Conservation (phyloP, 35 echinoderm and acorn worm genomes). For the Lytechinus variegatus region DNA sequence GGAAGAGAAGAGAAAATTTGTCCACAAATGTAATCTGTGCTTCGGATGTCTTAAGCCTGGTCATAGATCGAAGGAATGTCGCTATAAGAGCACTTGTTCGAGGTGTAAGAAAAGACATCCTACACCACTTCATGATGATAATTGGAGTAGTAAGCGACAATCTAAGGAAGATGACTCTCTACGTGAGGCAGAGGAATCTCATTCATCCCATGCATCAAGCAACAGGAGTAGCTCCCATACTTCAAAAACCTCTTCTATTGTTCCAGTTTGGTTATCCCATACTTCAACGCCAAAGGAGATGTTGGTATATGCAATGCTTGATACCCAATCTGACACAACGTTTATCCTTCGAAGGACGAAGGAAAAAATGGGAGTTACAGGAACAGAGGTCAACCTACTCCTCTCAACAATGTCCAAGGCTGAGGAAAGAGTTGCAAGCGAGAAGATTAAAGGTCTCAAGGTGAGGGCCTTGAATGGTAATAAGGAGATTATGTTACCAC, state of each 20-base stretch:
- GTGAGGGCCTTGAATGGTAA: conserved; percentile 58
- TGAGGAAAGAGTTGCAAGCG: conserved; percentile 49
- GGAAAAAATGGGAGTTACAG: conserved; percentile 41
- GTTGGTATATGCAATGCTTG: conserved; percentile 72
- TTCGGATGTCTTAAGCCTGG: too few species aligned
- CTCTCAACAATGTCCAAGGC: conserved; percentile 60
- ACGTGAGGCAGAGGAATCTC: background rate
- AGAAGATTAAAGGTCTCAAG: conserved; percentile 38
- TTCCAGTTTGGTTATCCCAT: conserved; percentile 73
- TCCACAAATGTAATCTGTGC: too few species aligned
- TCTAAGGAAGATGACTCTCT: background rate
- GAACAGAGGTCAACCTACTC: conserved; percentile 6
- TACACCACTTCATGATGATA: background rate
- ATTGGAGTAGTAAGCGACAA: too few species aligned
- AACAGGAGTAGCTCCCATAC: background rate
- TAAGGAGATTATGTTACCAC: conserved; percentile 49
- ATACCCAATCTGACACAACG: conserved; percentile 69
- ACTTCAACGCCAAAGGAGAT: conserved; percentile 40
- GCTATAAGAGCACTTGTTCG: background rate
- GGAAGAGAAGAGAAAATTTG: too few species aligned
- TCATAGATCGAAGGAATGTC: too few species aligned
- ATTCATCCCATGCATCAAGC: background rate
- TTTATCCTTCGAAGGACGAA: conserved; percentile 60
- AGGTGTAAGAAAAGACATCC: conserved; percentile 23
- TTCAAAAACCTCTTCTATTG: conserved; percentile 54